phyloP scores from a whole-genome alignment of 2,113 vertebrate species.

The Calonectris borealis region DNA sequence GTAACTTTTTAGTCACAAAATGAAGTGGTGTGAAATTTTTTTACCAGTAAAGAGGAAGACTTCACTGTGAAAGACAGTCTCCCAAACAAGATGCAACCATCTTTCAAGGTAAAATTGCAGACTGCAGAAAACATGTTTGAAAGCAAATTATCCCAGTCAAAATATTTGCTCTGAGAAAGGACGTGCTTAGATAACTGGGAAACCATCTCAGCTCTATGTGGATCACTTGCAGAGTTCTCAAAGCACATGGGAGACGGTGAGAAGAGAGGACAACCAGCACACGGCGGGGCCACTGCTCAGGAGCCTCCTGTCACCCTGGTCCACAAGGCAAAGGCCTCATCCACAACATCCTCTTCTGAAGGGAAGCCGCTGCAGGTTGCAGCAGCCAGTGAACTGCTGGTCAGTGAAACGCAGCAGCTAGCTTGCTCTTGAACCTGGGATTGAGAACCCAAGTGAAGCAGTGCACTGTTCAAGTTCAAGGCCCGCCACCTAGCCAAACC shows the following conservation, averaged over 20 bases:
- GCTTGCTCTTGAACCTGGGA: neutral
- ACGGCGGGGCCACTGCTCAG: accelerated
- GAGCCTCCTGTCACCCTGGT: neutral
- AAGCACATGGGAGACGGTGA: neutral
- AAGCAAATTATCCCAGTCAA: neutral
- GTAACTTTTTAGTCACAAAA: neutral
- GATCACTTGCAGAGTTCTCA: neutral
- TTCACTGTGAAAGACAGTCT: neutral
- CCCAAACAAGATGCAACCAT: neutral
- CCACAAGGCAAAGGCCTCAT: neutral
- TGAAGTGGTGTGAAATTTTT: neutral
- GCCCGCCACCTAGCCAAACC: neutral
- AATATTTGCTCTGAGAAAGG: neutral
- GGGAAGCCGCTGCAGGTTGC: neutral
- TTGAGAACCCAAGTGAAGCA: neutral
- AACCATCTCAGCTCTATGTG: neutral
- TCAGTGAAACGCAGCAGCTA: neutral
- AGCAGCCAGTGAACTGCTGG: neutral
- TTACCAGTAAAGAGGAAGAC: neutral
- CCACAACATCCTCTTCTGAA: neutral
- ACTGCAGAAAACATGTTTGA: neutral
- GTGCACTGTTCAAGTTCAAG: neutral
- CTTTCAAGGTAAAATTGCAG: neutral
- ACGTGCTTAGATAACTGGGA: accelerated
- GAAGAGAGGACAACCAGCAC: neutral